phyloP scores from a whole-genome alignment of 2,888 invertebrate species.

The Stomorhina lunata region DNA sequence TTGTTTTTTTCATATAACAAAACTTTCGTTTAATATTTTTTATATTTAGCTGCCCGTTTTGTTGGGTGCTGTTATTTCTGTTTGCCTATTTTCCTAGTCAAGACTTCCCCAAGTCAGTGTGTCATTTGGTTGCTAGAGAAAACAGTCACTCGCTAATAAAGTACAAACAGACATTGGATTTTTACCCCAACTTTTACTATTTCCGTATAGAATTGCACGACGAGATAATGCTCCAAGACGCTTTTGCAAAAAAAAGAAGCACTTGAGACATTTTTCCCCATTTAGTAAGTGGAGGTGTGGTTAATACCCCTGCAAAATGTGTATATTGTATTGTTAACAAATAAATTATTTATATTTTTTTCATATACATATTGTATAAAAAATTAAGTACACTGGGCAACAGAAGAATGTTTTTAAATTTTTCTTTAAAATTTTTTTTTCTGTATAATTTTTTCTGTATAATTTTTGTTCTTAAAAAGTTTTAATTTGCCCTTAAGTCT shows the following conservation, averaged over 20 bases:
- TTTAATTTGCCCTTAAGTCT: background rate
- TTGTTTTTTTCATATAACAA: background rate
- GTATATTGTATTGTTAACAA: too few species aligned
- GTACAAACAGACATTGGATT: background rate
- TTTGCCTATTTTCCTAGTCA: slow-evolving; percentile 76
- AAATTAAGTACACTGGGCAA: background rate
- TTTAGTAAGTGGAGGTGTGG: background rate
- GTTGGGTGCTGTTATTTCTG: slow-evolving; percentile 64
- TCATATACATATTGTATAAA: background rate
- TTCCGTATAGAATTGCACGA: background rate
- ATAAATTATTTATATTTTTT: slow-evolving; percentile 3
- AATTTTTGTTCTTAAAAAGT: background rate
- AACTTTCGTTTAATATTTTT: background rate
- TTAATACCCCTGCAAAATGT: slow-evolving; percentile 35
- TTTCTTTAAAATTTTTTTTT: too few species aligned
- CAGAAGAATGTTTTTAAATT: background rate
- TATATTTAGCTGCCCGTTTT: background rate
- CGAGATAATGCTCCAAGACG: background rate
- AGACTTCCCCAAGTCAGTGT: slow-evolving; percentile 79
- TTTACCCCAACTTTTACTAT: slow-evolving; percentile 56
- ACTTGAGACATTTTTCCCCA: slow-evolving; percentile 33
- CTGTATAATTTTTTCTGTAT: too few species aligned
- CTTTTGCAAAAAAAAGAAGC: slow-evolving; percentile 1
- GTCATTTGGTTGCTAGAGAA: slow-evolving; percentile 70
- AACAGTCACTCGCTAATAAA: slow-evolving; percentile 14